Evolutionary conservation across 2,888 invertebrate species (phyloP), one percentile per base, ranked within the genome.

Genomic region (Oxystoma pomonae): DNA sequence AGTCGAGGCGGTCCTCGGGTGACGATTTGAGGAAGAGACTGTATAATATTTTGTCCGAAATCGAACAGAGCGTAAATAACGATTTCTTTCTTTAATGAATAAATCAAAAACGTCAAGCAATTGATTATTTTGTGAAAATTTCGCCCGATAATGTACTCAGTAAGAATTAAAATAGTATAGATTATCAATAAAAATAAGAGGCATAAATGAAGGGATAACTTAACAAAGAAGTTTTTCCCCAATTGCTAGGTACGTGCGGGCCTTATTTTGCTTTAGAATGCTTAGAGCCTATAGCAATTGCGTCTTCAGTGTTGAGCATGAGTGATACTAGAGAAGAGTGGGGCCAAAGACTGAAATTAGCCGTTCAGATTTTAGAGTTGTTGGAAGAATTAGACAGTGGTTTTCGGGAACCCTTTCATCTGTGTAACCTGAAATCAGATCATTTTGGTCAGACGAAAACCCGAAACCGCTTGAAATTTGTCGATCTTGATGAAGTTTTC

Each of bases 351-450:
- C 75, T 87, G 1, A 84, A 83, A 70, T 76, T 85, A 9, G 84
- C 86, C 1, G 77, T 86, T 9, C 82, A 85, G 78, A 84, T 90
- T 19, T 75, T 90, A 67, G 86, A 88, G 70, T 80, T 87, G 20
- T 72, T 89, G 1, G 82, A 85, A 58, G 82, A 84, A 65, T 75
- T 90, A 57, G 87, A 89, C 55, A 81, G 78, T 20, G 82, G 80
- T 51, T 83, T 87, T 65, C 82, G 83, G 1, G 86, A 88, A 69
- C 85, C 86, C 0, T 81, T 90, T 64, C 83, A 87, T 72, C 77
- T 90, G 20, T 90, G 90, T 77, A 88, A 90, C 78, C 81, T 90
- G 0, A 88, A 89, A 77, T 79, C 86, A 65, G 83, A 84, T 65
- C 87, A 89, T 74, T 89, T 90, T 77, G 89, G 89, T 0, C 73